Percentiles rank a stretch among this genome's conserved stretches.
Conservation (phyloP, 92 coral and sea anemone genomes). For the Paragorgia papillata region DNA sequence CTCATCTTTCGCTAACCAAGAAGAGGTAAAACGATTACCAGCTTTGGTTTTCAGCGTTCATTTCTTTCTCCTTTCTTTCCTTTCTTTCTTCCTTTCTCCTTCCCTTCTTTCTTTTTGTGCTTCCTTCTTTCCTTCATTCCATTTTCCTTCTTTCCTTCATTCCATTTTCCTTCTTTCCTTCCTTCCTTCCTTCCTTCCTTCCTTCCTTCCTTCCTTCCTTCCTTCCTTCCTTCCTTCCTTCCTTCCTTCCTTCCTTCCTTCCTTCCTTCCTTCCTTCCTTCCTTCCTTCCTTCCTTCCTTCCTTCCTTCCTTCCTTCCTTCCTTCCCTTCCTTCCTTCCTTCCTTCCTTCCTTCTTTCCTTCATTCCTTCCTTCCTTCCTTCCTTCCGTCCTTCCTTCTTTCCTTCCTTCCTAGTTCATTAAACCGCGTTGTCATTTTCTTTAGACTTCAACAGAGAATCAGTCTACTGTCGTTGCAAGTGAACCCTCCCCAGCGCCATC, state of each 20-base stretch:
- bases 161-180: conserved; percentile 1
- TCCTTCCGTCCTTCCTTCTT: neutral
- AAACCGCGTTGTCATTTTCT: neutral
- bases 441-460: neutral
- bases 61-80: no score
- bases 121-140: conserved; percentile 4
- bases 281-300: conserved; percentile 6
- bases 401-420: neutral
- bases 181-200: conserved; percentile 15
- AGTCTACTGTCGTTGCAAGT: conserved; percentile 2
- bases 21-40: no score
- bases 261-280: conserved; percentile 8
- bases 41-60: no score
- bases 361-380: neutral
- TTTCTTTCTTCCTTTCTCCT: no score
- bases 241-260: conserved; percentile 3
- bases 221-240: conserved; percentile 10
- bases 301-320: conserved; percentile 12
- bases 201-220: conserved; percentile 3
- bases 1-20: no score
- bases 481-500: conserved; percentile 62
- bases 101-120: neutral
- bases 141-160: conserved; percentile 4
- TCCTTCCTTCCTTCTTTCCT: conserved; percentile 9
- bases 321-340: conserved; percentile 10